Base-by-base conservation (phyloP, 2,113 vertebrate genomes). In the Fulmarus glacialis region DNA sequence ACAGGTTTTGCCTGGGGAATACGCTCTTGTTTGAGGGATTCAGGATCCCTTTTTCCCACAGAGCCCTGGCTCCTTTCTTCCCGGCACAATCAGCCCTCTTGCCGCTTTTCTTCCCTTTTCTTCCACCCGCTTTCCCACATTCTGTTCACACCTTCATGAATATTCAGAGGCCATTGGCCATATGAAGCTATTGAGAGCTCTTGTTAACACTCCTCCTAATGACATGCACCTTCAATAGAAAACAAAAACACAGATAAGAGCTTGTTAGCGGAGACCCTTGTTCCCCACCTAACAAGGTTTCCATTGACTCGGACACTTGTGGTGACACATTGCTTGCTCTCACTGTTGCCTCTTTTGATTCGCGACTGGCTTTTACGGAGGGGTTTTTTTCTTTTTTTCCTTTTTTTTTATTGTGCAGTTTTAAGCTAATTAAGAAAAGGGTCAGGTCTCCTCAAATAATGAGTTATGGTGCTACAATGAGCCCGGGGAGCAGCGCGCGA, bases 221-320 rank as follows among this genome's bases (percentile, higher is more conserved):
- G 94, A 96, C 87, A 67, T 93, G 92, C 96, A 95, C 95, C 96
- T 98, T 95, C 96, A 96, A 96, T 96, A 45, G 94, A 73, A 95
- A 97, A 97, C 96, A 97, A 97, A 96, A 90, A 95, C 95, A 95
- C 92, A 96, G 96, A 96, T 97, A 97, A 97, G 96, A 97, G 96
- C 97, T 96, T 95, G 96, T 97, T 96, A 95, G 96, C 40, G 2
- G 78, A 96, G 96, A 89, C 87, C 83, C 93, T 96, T 89, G 88
- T 96, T 96, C 96, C 91, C 93, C 95, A 92, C 94, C 96, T 97
- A 96, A 97, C 95, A 95, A 97, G 97, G 95, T 97, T 97, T 96
- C 96, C 96, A 97, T 95, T 97, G 96, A 96, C 94, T 95, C 11
- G 90, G 94, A 81, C 96, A 94, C 96, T 97, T 97, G 95, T 95